Percentiles rank a stretch among this genome's conserved stretches.
phyloP scores from a whole-genome alignment of 2,888 invertebrate species.

The Mesodorylaimus sp. region DNA sequence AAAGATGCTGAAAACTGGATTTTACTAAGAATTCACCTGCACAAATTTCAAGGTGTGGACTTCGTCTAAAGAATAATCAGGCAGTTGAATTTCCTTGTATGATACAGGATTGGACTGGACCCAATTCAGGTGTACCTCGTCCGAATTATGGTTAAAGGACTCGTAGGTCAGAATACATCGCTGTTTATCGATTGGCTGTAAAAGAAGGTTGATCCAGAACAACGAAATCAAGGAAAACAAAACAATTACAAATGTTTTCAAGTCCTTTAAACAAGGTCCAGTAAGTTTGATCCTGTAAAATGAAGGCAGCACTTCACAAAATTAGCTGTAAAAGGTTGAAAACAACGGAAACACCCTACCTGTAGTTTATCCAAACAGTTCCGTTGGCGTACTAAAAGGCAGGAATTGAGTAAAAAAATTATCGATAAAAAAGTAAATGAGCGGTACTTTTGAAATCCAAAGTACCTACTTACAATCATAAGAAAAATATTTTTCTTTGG shows the following conservation, averaged over 20 bases:
- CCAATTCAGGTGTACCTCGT: slow-evolving; percentile 26
- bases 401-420: too few relatives aligned
- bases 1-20: background rate
- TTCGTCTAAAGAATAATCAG: slow-evolving; percentile 26
- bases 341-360: too few relatives aligned
- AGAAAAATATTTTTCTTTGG: too few relatives aligned
- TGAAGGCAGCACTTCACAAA: too few relatives aligned
- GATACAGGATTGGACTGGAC: slow-evolving; percentile 21
- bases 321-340: too few relatives aligned
- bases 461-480: too few relatives aligned
- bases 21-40: background rate
- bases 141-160: slow-evolving; percentile 25
- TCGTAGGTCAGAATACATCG: slow-evolving; percentile 26
- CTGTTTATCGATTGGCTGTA: slow-evolving; percentile 7
- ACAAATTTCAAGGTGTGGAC: background rate
- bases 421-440: too few relatives aligned
- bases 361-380: slow-evolving; percentile 29
- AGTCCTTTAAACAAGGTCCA: slow-evolving; percentile 14
- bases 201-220: too few relatives aligned
- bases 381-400: too few relatives aligned
- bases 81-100: slow-evolving; percentile 27
- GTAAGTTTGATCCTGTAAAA: slow-evolving; percentile 17
- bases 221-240: too few relatives aligned
- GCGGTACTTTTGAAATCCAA: too few relatives aligned
- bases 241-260: slow-evolving; percentile 7